Conservation (phyloP, 1,140 invertebrate genomes). For the Globodera ellingtonae region DNA sequence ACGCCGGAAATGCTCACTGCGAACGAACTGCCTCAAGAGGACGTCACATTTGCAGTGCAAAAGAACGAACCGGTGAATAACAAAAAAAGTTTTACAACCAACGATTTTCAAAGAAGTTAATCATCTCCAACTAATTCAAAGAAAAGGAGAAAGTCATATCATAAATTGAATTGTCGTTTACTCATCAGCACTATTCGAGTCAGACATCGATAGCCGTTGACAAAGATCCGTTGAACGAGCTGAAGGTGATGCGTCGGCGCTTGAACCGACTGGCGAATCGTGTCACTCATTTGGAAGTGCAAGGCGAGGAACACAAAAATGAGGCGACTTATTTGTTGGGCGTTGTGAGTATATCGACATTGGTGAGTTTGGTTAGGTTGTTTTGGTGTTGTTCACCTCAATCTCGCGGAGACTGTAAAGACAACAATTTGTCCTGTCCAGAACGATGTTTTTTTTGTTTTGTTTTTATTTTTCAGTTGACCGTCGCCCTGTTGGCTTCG, state of each 20-base stretch:
- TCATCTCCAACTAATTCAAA: background rate
- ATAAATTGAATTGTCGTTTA: background rate
- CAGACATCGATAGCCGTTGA: constrained; percentile 27
- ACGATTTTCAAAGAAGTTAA: background rate
- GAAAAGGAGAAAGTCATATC: background rate
- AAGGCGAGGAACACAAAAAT: background rate
- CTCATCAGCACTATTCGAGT: constrained; percentile 8
- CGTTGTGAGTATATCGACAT: background rate
- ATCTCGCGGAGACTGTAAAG: background rate
- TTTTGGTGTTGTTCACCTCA: too few species aligned
- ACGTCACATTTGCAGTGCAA: background rate
- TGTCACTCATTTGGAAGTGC: constrained; percentile 12
- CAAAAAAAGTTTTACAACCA: background rate
- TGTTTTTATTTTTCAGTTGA: background rate
- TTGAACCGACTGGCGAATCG: constrained; percentile 5
- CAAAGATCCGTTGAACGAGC: constrained; percentile 13
- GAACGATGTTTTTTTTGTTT: background rate
- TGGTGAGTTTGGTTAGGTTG: background rate
- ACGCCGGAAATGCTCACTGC: constrained; percentile 17
- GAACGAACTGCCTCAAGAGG: constrained; percentile 1
- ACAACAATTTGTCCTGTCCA: background rate
- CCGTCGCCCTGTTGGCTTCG: background rate
- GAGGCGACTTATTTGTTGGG: background rate
- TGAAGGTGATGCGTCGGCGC: constrained; percentile 18
- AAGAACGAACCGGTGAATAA: background rate